phyloP scores from a whole-genome alignment of 2,113 vertebrate genomes.

The Lichenostomus cassidix region DNA sequence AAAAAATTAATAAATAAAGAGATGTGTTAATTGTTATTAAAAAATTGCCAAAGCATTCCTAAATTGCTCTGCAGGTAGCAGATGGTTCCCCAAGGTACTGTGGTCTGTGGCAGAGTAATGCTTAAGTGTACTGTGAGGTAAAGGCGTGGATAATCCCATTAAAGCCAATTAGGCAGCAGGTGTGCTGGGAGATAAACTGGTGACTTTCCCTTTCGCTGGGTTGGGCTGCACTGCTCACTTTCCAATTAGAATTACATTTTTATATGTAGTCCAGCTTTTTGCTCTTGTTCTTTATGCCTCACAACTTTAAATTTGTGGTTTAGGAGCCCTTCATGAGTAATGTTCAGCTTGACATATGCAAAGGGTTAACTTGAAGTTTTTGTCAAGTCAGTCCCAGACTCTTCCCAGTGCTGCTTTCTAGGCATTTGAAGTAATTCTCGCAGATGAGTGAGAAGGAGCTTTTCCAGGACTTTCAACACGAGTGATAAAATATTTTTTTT shows the following conservation, averaged over 20 bases:
- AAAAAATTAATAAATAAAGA: background rate
- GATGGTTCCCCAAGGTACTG: background rate
- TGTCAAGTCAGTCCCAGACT: background rate
- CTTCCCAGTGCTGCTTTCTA: background rate
- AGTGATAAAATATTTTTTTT: background rate
- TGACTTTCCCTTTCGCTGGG: background rate
- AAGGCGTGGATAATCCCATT: background rate
- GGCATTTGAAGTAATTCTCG: background rate
- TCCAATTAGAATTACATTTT: background rate
- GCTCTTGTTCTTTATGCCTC: background rate
- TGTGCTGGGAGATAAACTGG: background rate
- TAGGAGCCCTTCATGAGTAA: background rate
- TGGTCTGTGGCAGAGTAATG: background rate
- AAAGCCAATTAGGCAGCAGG: background rate
- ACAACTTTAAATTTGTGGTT: background rate
- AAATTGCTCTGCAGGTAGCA: background rate
- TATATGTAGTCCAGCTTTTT: background rate
- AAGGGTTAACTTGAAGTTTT: background rate
- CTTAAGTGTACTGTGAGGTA: background rate
- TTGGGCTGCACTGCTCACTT: background rate
- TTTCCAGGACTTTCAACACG: background rate
- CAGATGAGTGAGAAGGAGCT: background rate
- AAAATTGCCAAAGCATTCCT: background rate
- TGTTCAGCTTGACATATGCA: fast-evolving
- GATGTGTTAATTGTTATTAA: background rate